Conservation (phyloP, 2,888 invertebrate species). For the Philonicus albiceps region DNA sequence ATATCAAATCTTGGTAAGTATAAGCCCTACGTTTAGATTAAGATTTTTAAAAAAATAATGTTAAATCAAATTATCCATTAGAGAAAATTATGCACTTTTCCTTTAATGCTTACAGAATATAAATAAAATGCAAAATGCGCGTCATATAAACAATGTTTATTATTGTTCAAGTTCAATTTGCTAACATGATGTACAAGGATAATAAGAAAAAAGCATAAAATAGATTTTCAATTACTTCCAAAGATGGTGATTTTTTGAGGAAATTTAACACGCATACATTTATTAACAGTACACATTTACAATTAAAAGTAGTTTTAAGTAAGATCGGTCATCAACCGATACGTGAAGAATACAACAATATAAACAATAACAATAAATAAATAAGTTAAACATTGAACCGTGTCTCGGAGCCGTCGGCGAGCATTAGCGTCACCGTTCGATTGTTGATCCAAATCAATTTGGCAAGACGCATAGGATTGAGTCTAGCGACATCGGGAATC, state of each 20-base stretch:
- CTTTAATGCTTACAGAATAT: background rate
- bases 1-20: too few relatives aligned
- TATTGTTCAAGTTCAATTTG: background rate
- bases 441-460: slow-evolving; percentile 96
- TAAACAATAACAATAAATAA: slow-evolving; percentile 26
- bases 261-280: background rate
- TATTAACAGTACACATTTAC: slow-evolving; percentile 18
- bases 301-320: slow-evolving; percentile 6
- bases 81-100: background rate
- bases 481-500: slow-evolving; percentile 84
- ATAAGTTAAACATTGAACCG: slow-evolving; percentile 74
- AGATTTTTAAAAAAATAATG: too few relatives aligned
- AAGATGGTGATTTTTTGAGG: background rate
- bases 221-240: background rate
- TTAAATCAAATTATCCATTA: too few relatives aligned
- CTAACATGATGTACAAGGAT: background rate
- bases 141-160: background rate
- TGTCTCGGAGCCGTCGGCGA: slow-evolving; percentile 95
- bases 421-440: slow-evolving; percentile 89
- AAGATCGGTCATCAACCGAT: background rate
- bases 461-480: slow-evolving; percentile 89
- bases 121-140: background rate
- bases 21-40: too few relatives aligned
- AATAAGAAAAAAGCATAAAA: background rate
- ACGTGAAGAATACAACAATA: slow-evolving; percentile 1